Base-by-base conservation (phyloP, 2,888 invertebrate genomes). In the Drosophila longiperda region DNA sequence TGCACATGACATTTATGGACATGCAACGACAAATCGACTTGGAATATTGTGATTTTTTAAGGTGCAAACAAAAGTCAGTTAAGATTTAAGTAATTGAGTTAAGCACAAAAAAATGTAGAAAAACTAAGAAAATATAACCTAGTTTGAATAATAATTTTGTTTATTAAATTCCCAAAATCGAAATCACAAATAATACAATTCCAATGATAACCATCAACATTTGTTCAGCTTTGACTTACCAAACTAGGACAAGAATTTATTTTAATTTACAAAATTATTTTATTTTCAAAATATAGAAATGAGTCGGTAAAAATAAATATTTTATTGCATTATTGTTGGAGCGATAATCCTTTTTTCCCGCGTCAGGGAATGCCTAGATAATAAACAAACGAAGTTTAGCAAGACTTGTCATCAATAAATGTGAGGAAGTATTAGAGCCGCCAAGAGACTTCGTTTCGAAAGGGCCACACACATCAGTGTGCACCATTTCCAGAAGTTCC, bases 1-100 rank as follows among this genome's bases (percentile, higher is more conserved):
- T 66, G 29, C 54, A 68, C 65, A 73, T 57, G 78, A 67, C 60
- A 75, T 81, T 86, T 71, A 86, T 69, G 50, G 55, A 55, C 38
- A 11, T 17, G 20, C 15, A 45, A 32, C n/a, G 34, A 57, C 20
- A 45, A 65, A 26, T 26, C 9, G 20, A 40, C n/a, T 11, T 29
- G 9, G 15, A 34, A 34, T 6, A 23, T 8, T 6, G 4, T 12
- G 20, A 34, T 48, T 59, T 48, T 48, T 23, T 36, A 2, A 15
- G 26, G n/a, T 2, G 26, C 11, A 40, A 20, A 7, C 5, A 38
- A 26, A 36, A 36, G 17, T 17, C 9, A 15, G 4, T 4, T 15
- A 23, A 15, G 4, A 15, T 1, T 40, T 40, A 17, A 38, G 12
- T 11, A 40, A n/a, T 40, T 40, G 4, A n/a, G 7, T 45, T 1